Evolutionary conservation across 2,888 invertebrate genomes (phyloP).

Genomic region (Sylvicola cinctus): DNA sequence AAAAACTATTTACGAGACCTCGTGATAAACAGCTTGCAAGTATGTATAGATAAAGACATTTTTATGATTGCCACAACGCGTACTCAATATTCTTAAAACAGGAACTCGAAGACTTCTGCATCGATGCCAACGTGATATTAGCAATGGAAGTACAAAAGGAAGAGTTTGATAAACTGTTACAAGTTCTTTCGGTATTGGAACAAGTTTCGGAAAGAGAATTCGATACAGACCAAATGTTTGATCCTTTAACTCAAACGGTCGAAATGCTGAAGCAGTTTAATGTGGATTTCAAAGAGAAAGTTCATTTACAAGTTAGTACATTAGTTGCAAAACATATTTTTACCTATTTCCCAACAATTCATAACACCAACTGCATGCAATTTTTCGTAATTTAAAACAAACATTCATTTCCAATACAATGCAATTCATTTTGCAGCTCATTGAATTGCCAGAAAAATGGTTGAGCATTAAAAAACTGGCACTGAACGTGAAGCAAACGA

Average conservation of each 20-base stretch:
- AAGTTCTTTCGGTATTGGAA: slow-evolving; percentile 63
- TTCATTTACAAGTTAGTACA: slow-evolving; percentile 45
- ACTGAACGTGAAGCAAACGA: slow-evolving; percentile 61
- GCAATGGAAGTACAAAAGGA: slow-evolving; percentile 54
- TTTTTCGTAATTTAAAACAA: too few species aligned
- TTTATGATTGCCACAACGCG: slow-evolving; percentile 8
- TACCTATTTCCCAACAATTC: too few species aligned
- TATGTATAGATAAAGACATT: slow-evolving; percentile 13
- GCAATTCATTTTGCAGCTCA: slow-evolving; percentile 27
- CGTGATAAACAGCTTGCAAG: slow-evolving; percentile 43
- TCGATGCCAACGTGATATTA: slow-evolving; percentile 49
- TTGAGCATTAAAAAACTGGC: slow-evolving; percentile 63
- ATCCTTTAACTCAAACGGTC: slow-evolving; percentile 68
- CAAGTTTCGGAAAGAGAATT: slow-evolving; percentile 56
- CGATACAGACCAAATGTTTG: slow-evolving; percentile 74
- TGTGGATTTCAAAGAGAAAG: slow-evolving; percentile 68
- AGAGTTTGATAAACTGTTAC: slow-evolving; percentile 66
- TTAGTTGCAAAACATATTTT: too few species aligned
- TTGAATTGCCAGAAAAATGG: slow-evolving; percentile 79
- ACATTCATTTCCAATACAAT: too few species aligned
- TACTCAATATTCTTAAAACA: slow-evolving; percentile 11
- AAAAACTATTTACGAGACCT: slow-evolving; percentile 68
- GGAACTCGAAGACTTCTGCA: slow-evolving; percentile 58
- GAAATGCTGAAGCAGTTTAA: slow-evolving; percentile 65
- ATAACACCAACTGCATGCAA: too few species aligned